Evolutionary conservation across 2,113 vertebrate genomes (phyloP).

Genomic region (Ivindomyrus marchei): DNA sequence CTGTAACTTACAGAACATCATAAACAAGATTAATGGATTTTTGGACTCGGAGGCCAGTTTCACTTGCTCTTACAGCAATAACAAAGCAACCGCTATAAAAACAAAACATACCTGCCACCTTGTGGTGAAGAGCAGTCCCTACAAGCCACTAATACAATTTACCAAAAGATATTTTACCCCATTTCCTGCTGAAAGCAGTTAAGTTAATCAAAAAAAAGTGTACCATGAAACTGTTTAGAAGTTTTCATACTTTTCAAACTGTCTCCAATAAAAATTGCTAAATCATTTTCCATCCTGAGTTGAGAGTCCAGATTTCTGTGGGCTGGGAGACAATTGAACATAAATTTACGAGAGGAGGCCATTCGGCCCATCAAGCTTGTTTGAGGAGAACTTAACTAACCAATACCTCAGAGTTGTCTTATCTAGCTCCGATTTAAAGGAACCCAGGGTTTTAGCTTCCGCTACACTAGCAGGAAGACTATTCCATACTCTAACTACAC

Average conservation of each 20-base stretch:
- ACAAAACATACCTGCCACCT: conserved; percentile 1
- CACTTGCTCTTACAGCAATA: neutral
- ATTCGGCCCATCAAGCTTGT: no score
- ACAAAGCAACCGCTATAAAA: no score
- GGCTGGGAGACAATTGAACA: neutral
- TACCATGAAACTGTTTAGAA: neutral
- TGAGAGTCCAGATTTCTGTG: neutral
- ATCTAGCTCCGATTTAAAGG: no score
- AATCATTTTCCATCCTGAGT: neutral
- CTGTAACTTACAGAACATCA: conserved; percentile 34
- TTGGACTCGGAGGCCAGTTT: neutral
- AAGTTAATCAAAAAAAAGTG: neutral
- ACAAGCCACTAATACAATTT: neutral
- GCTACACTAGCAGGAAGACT: no score
- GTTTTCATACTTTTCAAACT: neutral
- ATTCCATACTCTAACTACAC: no score
- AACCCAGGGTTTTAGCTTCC: no score
- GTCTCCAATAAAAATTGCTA: neutral
- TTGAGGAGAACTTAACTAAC: no score
- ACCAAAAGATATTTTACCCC: neutral
- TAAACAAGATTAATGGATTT: neutral
- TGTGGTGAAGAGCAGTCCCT: neutral
- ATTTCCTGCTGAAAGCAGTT: neutral
- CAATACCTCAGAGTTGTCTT: no score
- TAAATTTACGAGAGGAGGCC: no score